Percentiles rank a stretch among this genome's conserved stretches.
These are phyloP conservation scores for Prionailurus bengalensis DNA, from an alignment of 2,113 vertebrate genomes.

Conservation along the genomic window DNA sequence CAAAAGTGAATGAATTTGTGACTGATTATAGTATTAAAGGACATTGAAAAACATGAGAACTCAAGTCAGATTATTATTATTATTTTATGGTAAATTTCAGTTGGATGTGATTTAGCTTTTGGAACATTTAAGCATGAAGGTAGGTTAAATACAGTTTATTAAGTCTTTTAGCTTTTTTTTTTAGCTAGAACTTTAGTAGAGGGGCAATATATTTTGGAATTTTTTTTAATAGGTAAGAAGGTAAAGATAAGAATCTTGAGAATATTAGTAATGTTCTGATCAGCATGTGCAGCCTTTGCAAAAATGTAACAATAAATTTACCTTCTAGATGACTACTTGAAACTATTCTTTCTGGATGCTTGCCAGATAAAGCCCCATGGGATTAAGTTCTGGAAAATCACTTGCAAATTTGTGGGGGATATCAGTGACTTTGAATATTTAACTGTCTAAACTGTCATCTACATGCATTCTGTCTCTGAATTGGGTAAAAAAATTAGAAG, in stretches of 20 bases:
- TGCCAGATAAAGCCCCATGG: slow-evolving; percentile 60
- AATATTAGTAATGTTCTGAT: slow-evolving; percentile 50
- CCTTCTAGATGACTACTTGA: slow-evolving; percentile 21
- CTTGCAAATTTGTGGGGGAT: slow-evolving; percentile 63
- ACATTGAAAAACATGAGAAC: not conserved
- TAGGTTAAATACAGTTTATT: not conserved
- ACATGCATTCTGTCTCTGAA: not conserved
- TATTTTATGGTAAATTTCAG: slow-evolving; percentile 47
- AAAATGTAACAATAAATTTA: slow-evolving; percentile 56
- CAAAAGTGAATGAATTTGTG: slow-evolving; percentile 24
- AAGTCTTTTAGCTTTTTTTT: not conserved
- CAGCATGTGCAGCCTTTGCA: not conserved
- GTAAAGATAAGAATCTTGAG: slow-evolving; percentile 27
- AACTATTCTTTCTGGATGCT: slow-evolving; percentile 49
- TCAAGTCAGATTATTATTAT: not conserved
- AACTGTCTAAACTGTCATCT: slow-evolving; percentile 77
- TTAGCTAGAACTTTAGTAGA: slow-evolving; percentile 53
- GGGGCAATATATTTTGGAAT: not conserved
- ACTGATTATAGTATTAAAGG: slow-evolving; percentile 18
- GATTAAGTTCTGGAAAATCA: slow-evolving; percentile 75
- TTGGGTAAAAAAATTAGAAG: slow-evolving; percentile 49
- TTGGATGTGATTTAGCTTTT: slow-evolving; percentile 18
- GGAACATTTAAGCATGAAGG: slow-evolving; percentile 37
- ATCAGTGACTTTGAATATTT: slow-evolving; percentile 71
- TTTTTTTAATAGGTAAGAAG: not conserved